Evolutionary conservation across 1,140 invertebrate genomes (phyloP).

Genomic region (Lordiphosa mommai): DNA sequence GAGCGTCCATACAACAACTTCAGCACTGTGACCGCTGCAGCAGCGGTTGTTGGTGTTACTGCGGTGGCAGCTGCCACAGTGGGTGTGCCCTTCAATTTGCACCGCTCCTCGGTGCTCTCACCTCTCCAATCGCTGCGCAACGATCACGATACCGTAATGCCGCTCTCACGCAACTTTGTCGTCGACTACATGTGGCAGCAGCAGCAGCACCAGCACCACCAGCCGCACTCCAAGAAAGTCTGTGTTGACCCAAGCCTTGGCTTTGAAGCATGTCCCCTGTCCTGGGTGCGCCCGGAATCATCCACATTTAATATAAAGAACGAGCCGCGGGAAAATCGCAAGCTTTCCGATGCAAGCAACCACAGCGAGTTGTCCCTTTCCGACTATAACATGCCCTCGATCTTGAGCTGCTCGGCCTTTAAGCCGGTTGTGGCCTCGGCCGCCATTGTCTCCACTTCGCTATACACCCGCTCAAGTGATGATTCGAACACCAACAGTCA

Average conservation of each 20-base stretch:
- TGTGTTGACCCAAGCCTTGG: conserved; percentile 60
- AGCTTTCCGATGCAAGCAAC: conserved; percentile 6
- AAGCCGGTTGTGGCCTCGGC: conserved; percentile 81
- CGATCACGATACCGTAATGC: conserved; percentile 76
- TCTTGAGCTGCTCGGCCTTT: conserved; percentile 82
- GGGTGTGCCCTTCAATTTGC: conserved; percentile 81
- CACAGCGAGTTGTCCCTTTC: conserved; percentile 10
- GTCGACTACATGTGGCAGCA: conserved; percentile 86
- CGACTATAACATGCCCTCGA: conserved; percentile 51
- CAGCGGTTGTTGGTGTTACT: conserved; percentile 61
- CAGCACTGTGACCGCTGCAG: conserved; percentile 46
- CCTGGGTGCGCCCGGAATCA: conserved; percentile 81
- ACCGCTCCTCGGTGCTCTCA: conserved; percentile 80
- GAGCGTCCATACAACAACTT: conserved; percentile 53
- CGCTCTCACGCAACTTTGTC: conserved; percentile 82
- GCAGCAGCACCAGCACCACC: conserved; percentile 78
- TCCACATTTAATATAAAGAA: conserved; percentile 30
- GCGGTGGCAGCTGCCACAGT: conserved; percentile 71
- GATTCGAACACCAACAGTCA: conserved; percentile 33
- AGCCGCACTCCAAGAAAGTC: conserved; percentile 40
- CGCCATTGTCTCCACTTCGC: conserved; percentile 50
- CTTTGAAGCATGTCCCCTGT: conserved; percentile 82
- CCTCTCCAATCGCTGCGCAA: conserved; percentile 64
- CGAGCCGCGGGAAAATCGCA: conserved; percentile 20
- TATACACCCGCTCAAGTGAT: conserved; percentile 51